Evolutionary conservation across 2,113 vertebrate species (phyloP).

Genomic region (Crocuta crocuta): DNA sequence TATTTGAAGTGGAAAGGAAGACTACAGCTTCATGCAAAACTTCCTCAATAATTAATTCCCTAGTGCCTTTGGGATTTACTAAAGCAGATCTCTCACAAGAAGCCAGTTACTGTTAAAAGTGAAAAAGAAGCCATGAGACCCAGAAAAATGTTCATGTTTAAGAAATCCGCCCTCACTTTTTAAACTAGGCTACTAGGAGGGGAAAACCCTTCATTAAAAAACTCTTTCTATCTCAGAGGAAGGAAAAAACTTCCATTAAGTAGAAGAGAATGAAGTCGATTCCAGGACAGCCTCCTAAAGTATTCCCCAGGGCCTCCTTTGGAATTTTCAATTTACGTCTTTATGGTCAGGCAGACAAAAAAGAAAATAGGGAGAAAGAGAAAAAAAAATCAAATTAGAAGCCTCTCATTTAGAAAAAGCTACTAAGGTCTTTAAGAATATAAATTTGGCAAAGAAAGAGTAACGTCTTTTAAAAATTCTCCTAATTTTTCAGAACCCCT

Average conservation of each 20-base stretch:
- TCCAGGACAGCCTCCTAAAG: not conserved
- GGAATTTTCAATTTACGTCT: constrained; percentile 1
- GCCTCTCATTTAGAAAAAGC: constrained; percentile 27
- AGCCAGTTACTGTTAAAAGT: not conserved
- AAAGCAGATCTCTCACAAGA: constrained; percentile 43
- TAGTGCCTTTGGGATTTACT: not conserved
- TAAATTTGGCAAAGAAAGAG: constrained; percentile 31
- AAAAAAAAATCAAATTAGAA: constrained; percentile 8
- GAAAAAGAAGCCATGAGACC: constrained; percentile 12
- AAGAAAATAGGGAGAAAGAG: not conserved
- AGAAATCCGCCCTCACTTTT: constrained; percentile 30
- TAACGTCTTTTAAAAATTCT: not conserved
- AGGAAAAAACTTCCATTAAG: not conserved
- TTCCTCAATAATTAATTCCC: constrained; percentile 52
- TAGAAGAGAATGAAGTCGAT: constrained; percentile 14
- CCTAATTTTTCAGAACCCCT: constrained; percentile 19
- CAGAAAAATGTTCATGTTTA: not conserved
- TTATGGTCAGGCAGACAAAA: not conserved
- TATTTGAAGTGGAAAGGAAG: constrained; percentile 32
- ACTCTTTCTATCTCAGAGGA: not conserved
- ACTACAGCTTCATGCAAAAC: not conserved
- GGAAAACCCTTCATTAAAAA: not conserved
- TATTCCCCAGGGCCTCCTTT: constrained; percentile 1
- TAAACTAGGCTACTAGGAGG: not conserved
- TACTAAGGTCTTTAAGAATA: constrained; percentile 18